Conservation (phyloP, 2,113 vertebrate species). For the Dinomys branickii region DNA sequence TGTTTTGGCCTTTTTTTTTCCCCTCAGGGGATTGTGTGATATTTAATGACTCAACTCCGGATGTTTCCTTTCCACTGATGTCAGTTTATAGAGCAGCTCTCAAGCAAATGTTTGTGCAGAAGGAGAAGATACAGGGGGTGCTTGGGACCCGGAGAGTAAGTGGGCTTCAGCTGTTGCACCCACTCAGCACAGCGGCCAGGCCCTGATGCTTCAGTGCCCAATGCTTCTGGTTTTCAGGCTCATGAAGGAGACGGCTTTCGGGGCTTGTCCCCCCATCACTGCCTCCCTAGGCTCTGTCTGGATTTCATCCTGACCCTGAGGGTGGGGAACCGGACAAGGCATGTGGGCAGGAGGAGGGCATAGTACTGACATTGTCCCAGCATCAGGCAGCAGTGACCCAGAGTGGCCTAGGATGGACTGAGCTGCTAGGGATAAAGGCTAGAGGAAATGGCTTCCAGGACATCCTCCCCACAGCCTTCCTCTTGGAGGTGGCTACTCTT, state of each 20-base stretch:
- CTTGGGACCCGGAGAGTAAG: neutral
- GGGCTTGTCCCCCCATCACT: neutral
- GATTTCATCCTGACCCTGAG: neutral
- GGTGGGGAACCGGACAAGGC: no score
- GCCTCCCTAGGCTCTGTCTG: neutral
- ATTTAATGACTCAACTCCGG: conserved; percentile 62
- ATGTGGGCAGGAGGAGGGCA: neutral
- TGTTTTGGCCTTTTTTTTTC: conserved; percentile 30
- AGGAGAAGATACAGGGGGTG: neutral
- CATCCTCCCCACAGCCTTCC: neutral
- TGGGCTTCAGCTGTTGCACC: neutral
- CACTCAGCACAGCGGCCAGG: neutral
- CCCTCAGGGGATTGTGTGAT: neutral
- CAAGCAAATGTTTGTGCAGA: neutral
- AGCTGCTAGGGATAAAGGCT: neutral
- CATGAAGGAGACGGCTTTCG: neutral
- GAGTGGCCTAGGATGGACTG: neutral
- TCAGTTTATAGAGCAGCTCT: conserved; percentile 38
- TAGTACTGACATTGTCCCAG: neutral
- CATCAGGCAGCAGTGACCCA: neutral
- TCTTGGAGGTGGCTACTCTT: neutral
- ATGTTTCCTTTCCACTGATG: conserved; percentile 52
- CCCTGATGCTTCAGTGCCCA: neutral
- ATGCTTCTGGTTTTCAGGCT: neutral
- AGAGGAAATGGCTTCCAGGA: neutral